Evolutionary conservation across 2,888 invertebrate species (phyloP), one percentile per base, ranked within the genome.

Genomic region (Melanchra persicariae): DNA sequence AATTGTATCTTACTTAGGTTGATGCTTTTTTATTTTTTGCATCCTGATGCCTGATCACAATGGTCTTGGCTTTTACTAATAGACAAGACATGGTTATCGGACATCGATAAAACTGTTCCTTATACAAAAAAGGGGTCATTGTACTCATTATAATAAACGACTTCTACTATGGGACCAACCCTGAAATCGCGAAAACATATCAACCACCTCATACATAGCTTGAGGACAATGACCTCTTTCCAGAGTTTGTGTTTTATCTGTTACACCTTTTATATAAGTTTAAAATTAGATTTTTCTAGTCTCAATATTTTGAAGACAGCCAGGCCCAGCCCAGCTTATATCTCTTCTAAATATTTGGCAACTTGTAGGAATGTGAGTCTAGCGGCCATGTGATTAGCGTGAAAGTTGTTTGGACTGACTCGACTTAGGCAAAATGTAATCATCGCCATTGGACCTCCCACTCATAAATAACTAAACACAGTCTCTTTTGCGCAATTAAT

Each of bases 391-490:
- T 47, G 55, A 61, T 54, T 45, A 52, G 30, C 12, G 85, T 85
- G 83, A 83, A 83, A 83, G 83, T 83, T 83, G 83, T 85, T 80
- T 85, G 77, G 71, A 51, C 60, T 74, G 37, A 75, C 73, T 70
- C 51, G 51, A 73, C 81, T 70, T 57, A 65, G 66, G 55, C 83
- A 57, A 80, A 85, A 68, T 49, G 49, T 60, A 71, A 80, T 77
- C 72, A 72, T 70, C 74, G 34, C 72, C 26, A 57, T 45, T 37
- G 58, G 60, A 74, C 72, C 74, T 77, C 85, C 77, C 59, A 81
- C 83, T 74, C 59, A 22, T 79, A 68, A 77, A 83, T 72, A 45
- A 71, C 73, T 73, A 70, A 68, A 59, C 72, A 74, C 69, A 45
- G 61, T 68, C 77, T 58, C 71, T 55, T 69, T 73, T 80, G 74